Evolutionary conservation across 2,797 vertebrate species (phyloP), one percentile per base, ranked within the genome.

Genomic region (Myotis vivesi): DNA sequence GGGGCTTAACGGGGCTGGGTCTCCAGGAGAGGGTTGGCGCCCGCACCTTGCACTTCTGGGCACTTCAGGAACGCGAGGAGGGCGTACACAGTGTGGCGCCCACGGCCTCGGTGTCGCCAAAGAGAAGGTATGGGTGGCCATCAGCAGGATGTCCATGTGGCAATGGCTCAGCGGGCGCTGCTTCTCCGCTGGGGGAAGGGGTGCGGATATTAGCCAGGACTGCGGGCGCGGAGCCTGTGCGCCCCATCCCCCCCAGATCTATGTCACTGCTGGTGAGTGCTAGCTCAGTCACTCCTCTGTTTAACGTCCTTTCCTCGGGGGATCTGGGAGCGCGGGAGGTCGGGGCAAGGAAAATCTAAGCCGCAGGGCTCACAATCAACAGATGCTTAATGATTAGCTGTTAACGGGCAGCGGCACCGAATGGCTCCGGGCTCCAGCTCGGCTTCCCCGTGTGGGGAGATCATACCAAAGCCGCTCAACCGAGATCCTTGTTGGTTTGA

Each of bases 111-210:
- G 97, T 98, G 92, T 97, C 97, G 0, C 96, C 97, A 16, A 97
- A 98, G 73, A 98, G 95, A 59, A 98, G 96, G 57, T 97, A 23
- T 96, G 96, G 2, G 97, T 96, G 83, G 95, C 97, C 97, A 97
- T 98, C 76, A 97, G 76, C 68, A 98, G 91, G 6, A 96, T 97
- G 2, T 98, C 97, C 25, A 44, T 85, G 82, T 89, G 57, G 84
- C 97, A 98, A 89, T 95, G 89, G 82, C 96, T 98, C 62, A 76
- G 53, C 0, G 97, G 97, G 68, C 97, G 94, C 57, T 95, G 69
- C 30, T 94, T 91, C 68, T 98, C 96, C 97, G 41, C 9, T 98
- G 81, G 8, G 2, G 44, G 8, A 33, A 77, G 33, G 16, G 59
- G 13, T 20, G 6, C 41, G 38, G 51, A 10, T 20, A 0, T 49